Conservation (phyloP, 2,888 invertebrate species). For the Cephus spinipes region DNA sequence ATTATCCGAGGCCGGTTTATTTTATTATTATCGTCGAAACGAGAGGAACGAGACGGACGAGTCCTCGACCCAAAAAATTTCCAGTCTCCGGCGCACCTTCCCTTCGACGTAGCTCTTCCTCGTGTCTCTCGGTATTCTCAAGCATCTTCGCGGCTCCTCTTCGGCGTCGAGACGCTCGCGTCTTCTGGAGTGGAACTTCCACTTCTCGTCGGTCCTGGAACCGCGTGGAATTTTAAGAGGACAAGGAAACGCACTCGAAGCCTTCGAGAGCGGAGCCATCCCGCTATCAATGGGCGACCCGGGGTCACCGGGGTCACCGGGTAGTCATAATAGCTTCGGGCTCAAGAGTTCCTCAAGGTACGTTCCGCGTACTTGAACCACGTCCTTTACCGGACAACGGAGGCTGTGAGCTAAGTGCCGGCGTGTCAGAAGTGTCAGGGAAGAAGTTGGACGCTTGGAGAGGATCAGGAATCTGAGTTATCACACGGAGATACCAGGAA, state of each 20-base stretch:
- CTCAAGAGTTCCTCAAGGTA: not conserved
- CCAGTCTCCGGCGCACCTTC: not conserved
- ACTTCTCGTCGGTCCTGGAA: not conserved
- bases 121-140: not conserved
- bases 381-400: not conserved
- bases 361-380: not conserved
- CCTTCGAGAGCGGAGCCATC: not conserved
- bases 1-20: not conserved
- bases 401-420: not conserved
- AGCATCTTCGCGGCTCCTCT: not conserved
- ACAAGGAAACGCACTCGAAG: constrained; percentile 16
- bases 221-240: constrained; percentile 17
- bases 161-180: not conserved
- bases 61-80: not conserved
- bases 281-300: constrained; percentile 8
- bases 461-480: not conserved
- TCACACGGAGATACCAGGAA: not conserved
- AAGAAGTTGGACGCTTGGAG: not conserved
- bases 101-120: not conserved
- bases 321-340: not conserved
- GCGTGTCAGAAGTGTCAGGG: not conserved
- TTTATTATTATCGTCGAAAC: not conserved
- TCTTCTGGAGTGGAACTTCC: not conserved
- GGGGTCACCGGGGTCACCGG: not conserved
- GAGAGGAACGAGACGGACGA: not conserved